Percentiles rank a stretch among this genome's conserved stretches.
Evolutionary conservation across 2,113 vertebrate genomes (phyloP).

Genomic region (Falcunculus frontatus): DNA sequence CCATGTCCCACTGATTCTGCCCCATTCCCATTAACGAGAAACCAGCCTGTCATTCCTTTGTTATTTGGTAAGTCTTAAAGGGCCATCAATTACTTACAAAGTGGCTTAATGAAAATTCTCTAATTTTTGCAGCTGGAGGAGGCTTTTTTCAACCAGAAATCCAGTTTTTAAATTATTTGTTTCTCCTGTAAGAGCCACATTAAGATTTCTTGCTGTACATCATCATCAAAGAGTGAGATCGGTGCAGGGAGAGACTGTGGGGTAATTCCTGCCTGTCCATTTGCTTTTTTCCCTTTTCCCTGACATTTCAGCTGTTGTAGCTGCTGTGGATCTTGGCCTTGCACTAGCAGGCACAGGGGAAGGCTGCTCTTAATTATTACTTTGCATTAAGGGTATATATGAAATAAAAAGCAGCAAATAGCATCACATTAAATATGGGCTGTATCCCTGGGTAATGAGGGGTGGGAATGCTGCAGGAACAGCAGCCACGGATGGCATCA

Average conservation of each 20-base stretch:
- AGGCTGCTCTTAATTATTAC: conserved; percentile 47
- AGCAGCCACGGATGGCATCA: neutral
- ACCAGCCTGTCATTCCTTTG: neutral
- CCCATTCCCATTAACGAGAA: neutral
- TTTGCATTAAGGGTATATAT: neutral
- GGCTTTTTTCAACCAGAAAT: neutral
- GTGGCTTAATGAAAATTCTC: neutral
- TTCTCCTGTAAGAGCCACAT: conserved; percentile 10
- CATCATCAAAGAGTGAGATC: neutral
- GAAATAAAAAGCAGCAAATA: neutral
- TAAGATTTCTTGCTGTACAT: conserved; percentile 46
- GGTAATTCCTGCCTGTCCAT: neutral
- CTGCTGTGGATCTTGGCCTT: neutral
- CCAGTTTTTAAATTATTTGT: conserved; percentile 28
- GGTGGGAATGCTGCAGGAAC: neutral
- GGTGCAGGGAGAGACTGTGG: neutral
- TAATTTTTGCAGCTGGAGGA: neutral
- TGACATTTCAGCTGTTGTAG: neutral
- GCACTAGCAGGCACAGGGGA: neutral
- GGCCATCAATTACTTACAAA: neutral
- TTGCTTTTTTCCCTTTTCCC: conserved; percentile 30
- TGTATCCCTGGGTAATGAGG: neutral
- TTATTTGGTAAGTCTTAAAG: neutral
- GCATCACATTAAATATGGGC: neutral
- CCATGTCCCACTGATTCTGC: neutral